A percentile compares a stretch with the other conserved stretches of the same genome.
phyloP scores from a whole-genome alignment of 2,797 vertebrate species.

The Argyrosomus regius region DNA sequence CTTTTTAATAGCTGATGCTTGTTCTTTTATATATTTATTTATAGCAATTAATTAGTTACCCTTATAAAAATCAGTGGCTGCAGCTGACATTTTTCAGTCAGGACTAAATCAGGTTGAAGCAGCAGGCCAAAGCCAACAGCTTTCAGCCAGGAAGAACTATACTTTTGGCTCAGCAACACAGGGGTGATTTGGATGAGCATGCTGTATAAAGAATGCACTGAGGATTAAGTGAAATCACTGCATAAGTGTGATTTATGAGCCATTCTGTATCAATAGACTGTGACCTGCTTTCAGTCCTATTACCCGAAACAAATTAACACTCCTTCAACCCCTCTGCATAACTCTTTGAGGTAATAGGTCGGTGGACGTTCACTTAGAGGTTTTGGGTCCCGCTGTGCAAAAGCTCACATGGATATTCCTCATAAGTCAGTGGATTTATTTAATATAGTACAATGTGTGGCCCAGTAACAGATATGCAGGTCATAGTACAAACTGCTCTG shows the following conservation, averaged over 20 bases:
- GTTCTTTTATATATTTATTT: slow-evolving; percentile 42
- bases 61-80: slow-evolving; percentile 32
- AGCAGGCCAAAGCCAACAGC: slow-evolving; percentile 53
- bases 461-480: not conserved
- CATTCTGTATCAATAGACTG: slow-evolving; percentile 64
- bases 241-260: slow-evolving; percentile 73
- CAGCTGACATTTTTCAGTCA: slow-evolving; percentile 67
- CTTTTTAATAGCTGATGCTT: slow-evolving; percentile 30
- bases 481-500: not conserved
- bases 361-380: slow-evolving; percentile 11
- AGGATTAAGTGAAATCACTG: slow-evolving; percentile 75
- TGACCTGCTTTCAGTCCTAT: slow-evolving; percentile 47
- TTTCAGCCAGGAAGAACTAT: slow-evolving; percentile 58
- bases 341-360: slow-evolving; percentile 42
- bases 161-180: slow-evolving; percentile 72
- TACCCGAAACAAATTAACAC: slow-evolving; percentile 59
- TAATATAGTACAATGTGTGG: not conserved
- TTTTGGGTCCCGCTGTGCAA: slow-evolving; percentile 11
- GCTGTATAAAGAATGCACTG: slow-evolving; percentile 58
- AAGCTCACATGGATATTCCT: not conserved
- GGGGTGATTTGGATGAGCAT: slow-evolving; percentile 65
- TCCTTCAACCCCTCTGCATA: slow-evolving; percentile 28
- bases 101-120: slow-evolving; percentile 55
- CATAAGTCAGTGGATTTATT: slow-evolving; percentile 3
- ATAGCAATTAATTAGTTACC: slow-evolving; percentile 39